Conservation (phyloP, 2,888 invertebrate species). For the Aphodius sticticus region DNA sequence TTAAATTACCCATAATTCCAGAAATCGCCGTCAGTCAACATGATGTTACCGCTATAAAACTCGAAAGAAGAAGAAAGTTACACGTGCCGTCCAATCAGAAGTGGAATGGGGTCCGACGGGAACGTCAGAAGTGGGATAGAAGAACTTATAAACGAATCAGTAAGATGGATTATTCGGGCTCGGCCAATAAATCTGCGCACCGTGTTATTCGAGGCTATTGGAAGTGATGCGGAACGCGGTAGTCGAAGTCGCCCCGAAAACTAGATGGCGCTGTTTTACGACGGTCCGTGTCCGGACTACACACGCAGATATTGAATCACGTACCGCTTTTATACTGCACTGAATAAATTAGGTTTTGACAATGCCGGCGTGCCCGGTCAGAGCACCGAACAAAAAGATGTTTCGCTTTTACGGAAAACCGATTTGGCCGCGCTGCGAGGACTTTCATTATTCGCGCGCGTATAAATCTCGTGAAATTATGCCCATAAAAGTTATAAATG, state of each 20-base stretch:
- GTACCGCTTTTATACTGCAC: conserved; percentile 11
- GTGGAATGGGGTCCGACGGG: not conserved
- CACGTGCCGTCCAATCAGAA: not conserved
- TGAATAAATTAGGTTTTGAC: conserved; percentile 25
- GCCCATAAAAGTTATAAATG: not conserved
- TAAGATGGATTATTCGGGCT: not conserved
- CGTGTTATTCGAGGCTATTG: not conserved
- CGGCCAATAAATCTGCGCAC: not conserved
- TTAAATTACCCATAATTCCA: not conserved
- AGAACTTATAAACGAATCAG: not conserved
- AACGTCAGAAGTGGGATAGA: not conserved
- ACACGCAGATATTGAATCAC: conserved; percentile 6
- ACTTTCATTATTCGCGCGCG: not conserved
- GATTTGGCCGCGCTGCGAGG: not conserved
- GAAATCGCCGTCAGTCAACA: not conserved
- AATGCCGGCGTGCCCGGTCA: not conserved
- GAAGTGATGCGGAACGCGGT: conserved; percentile 7
- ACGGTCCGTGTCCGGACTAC: not conserved
- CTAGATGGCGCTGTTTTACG: conserved; percentile 4
- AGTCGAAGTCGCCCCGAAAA: not conserved
- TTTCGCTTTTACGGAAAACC: conserved; percentile 9
- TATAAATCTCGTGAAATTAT: not conserved
- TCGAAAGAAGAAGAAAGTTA: not conserved
- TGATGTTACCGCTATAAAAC: not conserved
- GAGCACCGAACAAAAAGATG: conserved; percentile 12